Evolutionary conservation across 2,888 invertebrate species (phyloP).

Genomic region (Spisula solida): DNA sequence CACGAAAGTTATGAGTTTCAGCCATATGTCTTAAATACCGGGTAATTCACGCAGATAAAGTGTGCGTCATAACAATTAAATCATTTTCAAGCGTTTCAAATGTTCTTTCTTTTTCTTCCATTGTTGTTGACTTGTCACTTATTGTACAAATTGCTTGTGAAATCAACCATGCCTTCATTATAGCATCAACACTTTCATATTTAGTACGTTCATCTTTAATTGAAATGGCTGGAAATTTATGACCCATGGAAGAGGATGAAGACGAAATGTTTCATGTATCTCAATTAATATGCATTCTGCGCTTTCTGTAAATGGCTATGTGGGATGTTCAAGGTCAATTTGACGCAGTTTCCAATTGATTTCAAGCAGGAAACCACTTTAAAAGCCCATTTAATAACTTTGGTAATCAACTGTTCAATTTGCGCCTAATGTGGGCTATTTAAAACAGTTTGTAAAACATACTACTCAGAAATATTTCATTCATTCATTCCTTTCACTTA

Average conservation of each 20-base stretch:
- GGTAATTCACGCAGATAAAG: too few relatives aligned
- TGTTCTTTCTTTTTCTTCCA: background rate
- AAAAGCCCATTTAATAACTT: background rate
- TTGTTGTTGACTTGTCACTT: background rate
- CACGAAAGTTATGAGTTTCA: background rate
- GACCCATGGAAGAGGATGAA: conserved; percentile 4
- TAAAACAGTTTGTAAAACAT: conserved; percentile 44
- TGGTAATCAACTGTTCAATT: conserved; percentile 51
- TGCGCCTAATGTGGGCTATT: conserved; percentile 44
- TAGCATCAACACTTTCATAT: background rate
- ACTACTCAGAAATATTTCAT: conserved; percentile 14
- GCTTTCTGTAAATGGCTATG: background rate
- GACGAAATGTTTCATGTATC: conserved; percentile 23
- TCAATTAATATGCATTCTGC: background rate
- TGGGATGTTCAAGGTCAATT: conserved; percentile 29
- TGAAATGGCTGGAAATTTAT: conserved; percentile 49
- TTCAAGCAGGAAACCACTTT: conserved; percentile 20
- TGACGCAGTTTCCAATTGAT: conserved; percentile 26
- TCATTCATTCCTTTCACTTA: conserved; percentile 18
- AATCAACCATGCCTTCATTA: conserved; percentile 31
- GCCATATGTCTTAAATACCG: too few relatives aligned
- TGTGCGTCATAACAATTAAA: background rate
- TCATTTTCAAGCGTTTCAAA: background rate
- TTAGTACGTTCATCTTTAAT: conserved; percentile 25
- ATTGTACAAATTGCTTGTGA: conserved; percentile 27